A percentile compares a stretch with the other conserved stretches of the same genome.
phyloP scores from a whole-genome alignment of 2,888 invertebrate genomes.

The Drosophila mercatorum region DNA sequence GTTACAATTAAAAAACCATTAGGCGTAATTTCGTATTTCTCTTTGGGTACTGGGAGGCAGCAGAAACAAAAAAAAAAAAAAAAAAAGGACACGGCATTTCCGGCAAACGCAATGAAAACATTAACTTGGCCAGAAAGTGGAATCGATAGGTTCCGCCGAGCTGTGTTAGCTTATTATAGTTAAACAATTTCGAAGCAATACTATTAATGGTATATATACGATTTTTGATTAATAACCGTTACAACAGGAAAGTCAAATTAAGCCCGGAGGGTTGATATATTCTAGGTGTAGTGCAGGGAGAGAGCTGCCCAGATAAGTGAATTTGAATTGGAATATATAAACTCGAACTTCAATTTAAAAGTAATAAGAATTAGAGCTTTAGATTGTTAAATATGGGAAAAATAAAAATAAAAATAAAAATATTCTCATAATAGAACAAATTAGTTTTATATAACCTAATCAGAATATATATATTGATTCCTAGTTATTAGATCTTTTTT shows the following conservation, averaged over 20 bases:
- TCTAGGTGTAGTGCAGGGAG: no score
- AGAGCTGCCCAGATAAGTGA: no score
- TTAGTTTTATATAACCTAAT: no score
- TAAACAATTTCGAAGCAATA: constrained; percentile 21
- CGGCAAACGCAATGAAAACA: constrained; percentile 74
- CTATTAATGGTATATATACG: constrained; percentile 8
- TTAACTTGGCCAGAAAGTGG: constrained; percentile 43
- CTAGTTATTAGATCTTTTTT: not conserved
- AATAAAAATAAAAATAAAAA: not conserved
- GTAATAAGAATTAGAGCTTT: no score
- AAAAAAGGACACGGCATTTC: constrained; percentile 55
- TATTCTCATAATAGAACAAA: not conserved
- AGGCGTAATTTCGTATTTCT: constrained; percentile 72
- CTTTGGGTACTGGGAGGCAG: constrained; percentile 28
- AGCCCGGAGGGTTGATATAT: not conserved
- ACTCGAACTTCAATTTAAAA: not conserved
- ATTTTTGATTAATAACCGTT: constrained; percentile 25
- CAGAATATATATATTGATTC: not conserved
- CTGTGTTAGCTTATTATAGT: constrained; percentile 6
- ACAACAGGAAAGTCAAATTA: not conserved
- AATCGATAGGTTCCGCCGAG: constrained; percentile 47
- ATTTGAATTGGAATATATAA: no score
- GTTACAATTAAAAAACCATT: constrained; percentile 83
- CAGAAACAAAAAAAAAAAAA: not conserved
- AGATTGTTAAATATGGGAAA: no score